Conservation (phyloP, 2,113 vertebrate genomes). For the Spheniscus mendiculus region DNA sequence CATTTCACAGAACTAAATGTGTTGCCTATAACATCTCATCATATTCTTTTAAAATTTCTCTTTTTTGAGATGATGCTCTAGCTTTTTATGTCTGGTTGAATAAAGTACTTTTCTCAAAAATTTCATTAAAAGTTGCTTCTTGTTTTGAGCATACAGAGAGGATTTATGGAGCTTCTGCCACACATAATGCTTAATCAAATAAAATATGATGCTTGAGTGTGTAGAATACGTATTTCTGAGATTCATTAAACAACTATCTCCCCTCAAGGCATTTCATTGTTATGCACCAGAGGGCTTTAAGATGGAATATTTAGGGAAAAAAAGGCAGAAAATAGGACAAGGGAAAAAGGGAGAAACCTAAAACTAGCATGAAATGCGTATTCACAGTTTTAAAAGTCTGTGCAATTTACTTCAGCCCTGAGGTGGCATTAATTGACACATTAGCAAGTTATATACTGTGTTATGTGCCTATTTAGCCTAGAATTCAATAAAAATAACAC, state of each 20-base stretch:
- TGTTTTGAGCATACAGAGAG: background rate
- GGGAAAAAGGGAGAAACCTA: slow-evolving; percentile 8
- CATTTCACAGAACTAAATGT: background rate
- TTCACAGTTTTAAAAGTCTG: slow-evolving; percentile 61
- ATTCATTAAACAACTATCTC: slow-evolving; percentile 55
- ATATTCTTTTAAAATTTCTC: background rate
- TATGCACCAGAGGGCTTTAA: slow-evolving; percentile 50
- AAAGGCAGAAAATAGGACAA: background rate
- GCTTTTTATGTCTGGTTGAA: background rate
- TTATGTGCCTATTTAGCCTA: slow-evolving; percentile 62
- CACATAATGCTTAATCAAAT: background rate
- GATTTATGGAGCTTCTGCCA: background rate
- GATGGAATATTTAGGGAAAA: background rate
- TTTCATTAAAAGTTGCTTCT: background rate
- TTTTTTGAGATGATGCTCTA: background rate
- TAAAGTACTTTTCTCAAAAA: background rate
- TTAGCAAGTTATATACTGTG: slow-evolving; percentile 62
- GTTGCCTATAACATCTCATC: background rate
- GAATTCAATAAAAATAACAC: slow-evolving; percentile 59
- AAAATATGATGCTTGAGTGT: background rate
- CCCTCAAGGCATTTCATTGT: slow-evolving; percentile 52
- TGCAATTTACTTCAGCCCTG: slow-evolving; percentile 54
- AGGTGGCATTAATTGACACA: slow-evolving; percentile 66
- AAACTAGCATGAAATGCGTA: slow-evolving; percentile 46
- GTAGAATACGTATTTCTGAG: slow-evolving; percentile 41